Base-by-base conservation (phyloP, 2,888 invertebrate genomes). In the Mycalesis mineus region DNA sequence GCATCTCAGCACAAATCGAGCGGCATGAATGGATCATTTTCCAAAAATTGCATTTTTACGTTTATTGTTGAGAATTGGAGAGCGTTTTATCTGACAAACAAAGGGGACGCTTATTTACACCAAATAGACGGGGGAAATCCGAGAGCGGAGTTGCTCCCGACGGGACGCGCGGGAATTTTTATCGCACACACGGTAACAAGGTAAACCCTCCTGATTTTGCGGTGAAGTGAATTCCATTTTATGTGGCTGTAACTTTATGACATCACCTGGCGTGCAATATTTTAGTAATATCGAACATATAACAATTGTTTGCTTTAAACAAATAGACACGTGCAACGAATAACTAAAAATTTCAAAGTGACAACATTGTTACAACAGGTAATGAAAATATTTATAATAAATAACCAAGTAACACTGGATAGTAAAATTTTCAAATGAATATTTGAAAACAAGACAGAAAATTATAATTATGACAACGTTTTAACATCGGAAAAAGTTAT, bases 131-230 rank as follows among this genome's bases (percentile, higher is more conserved):
- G 48, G 44, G 55, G 44, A 53, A 45, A 55, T 41, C 31, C 55
- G 48, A 42, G 31, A 31, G 33, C 50, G 14, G 37, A 42, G 37
- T 36, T 37, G 28, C 41, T 51, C 53, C 37, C 53, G 17, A 37
- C 58, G 33, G 53, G 50, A 51, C 63, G 57, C 39, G 57, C 51
- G 61, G 51, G 55, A 61, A 58, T 55, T 60, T 61, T 61, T 57
- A 61, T 49, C 28, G 48, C 51, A 61, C 58, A 61, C 54, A 59
- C 57, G 48, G 56, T 60, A 61, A 59, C 63, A 42, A 61, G 58
- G 55, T 61, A 58, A 55, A 52, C 52, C 55, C 57, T 55, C 51
- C 56, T 58, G 61, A 61, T 60, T 58, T 56, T 51, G 57, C 53
- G 58, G 58, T 55, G 51, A 56, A 61, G 39, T 61, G 45, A 53